These are phyloP conservation scores for Phoeniculus purpureus DNA, from an alignment of 2,797 vertebrate genomes.

Conservation along the genomic window DNA sequence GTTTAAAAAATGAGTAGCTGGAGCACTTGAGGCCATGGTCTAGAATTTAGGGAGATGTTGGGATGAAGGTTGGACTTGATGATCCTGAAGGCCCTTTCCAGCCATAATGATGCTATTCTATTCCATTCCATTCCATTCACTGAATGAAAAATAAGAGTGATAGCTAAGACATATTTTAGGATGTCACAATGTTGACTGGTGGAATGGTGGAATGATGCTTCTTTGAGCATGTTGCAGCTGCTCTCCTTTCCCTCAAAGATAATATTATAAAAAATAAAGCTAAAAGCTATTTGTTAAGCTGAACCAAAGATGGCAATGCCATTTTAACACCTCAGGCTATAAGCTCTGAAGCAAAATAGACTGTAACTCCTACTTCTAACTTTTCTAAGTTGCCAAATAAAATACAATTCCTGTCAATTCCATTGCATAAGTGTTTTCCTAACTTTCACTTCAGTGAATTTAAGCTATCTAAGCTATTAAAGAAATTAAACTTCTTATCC, in stretches of 20 bases:
- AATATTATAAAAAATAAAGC: background rate
- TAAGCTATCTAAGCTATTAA: background rate
- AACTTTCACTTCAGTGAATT: background rate
- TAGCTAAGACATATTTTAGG: background rate
- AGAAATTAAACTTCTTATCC: background rate
- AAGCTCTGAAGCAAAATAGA: background rate
- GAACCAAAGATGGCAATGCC: background rate
- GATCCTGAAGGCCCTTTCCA: no score
- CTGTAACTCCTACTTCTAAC: background rate
- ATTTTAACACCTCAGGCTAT: background rate
- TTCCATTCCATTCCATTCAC: background rate
- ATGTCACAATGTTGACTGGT: background rate
- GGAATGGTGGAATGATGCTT: accelerated
- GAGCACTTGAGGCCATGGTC: no score
- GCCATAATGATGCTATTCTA: no score
- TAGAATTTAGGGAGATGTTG: no score
- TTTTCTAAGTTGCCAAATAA: background rate
- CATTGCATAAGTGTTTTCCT: background rate
- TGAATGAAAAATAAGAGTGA: background rate
- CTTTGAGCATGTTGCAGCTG: background rate
- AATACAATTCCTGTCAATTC: background rate
- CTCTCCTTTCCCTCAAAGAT: background rate
- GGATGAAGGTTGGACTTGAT: no score
- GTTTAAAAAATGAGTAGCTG: no score
- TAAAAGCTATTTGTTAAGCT: background rate